A percentile compares a stretch with the other conserved stretches of the same genome.
phyloP scores from a whole-genome alignment of 2,797 vertebrate species.

The Amblyraja radiata region DNA sequence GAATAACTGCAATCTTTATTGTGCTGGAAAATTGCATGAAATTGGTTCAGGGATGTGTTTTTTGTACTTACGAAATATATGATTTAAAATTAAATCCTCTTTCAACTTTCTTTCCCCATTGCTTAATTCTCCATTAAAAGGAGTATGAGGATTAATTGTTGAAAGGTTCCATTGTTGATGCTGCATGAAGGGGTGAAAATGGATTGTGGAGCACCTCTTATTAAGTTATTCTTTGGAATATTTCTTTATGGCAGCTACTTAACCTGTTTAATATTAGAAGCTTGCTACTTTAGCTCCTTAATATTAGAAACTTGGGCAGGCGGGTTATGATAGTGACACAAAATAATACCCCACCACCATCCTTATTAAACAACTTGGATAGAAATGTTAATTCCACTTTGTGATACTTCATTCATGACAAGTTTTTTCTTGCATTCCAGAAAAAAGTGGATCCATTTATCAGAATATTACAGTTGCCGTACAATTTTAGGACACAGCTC shows the following conservation, averaged over 20 bases:
- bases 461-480: conserved; percentile 64
- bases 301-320: neutral
- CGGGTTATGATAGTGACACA: neutral
- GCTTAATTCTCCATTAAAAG: neutral
- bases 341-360: neutral
- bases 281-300: neutral
- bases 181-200: neutral
- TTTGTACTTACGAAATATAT: neutral
- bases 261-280: neutral
- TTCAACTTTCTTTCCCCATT: neutral
- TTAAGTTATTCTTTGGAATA: neutral
- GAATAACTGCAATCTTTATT: neutral
- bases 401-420: neutral
- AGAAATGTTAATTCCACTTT: neutral
- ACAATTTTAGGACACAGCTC: conserved; percentile 58
- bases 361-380: neutral
- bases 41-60: neutral
- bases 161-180: neutral
- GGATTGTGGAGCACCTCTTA: neutral
- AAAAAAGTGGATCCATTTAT: conserved; percentile 79
- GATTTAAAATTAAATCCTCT: neutral
- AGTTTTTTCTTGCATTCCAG: conserved; percentile 51
- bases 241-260: neutral
- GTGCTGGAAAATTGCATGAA: neutral
- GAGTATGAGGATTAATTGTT: neutral